phyloP scores from a whole-genome alignment of 2,113 vertebrate genomes.

The Leucosticte australis region DNA sequence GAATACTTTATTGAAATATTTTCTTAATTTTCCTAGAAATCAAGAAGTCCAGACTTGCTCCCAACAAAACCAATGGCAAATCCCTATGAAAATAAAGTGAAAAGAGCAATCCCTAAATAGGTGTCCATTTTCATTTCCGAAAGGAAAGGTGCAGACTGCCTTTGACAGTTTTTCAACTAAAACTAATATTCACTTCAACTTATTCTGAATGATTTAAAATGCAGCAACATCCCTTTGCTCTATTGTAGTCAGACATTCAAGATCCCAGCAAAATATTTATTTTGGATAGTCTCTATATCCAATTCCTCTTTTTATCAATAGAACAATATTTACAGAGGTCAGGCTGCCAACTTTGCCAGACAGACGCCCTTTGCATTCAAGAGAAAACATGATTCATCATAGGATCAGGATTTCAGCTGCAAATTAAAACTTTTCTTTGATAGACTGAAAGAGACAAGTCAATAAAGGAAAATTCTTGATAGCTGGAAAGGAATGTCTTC shows the following conservation, averaged over 20 bases:
- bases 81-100: background rate
- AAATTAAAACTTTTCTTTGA: conserved; percentile 39
- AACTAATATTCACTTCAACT: background rate
- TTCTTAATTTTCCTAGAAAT: background rate
- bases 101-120: background rate
- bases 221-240: conserved; percentile 9
- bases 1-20: background rate
- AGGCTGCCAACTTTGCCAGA: conserved; percentile 50
- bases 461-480: conserved; percentile 43
- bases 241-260: conserved; percentile 20
- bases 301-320: conserved; percentile 60
- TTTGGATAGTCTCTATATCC: conserved; percentile 24
- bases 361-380: conserved; percentile 22
- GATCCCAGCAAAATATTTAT: conserved; percentile 56
- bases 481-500: conserved; percentile 26
- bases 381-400: conserved; percentile 36
- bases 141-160: background rate
- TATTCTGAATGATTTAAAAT: conserved; percentile 24
- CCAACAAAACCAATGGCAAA: background rate
- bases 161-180: conserved; percentile 43
- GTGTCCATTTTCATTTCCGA: background rate
- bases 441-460: conserved; percentile 12
- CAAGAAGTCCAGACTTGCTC: background rate
- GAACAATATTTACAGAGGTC: conserved; percentile 44
- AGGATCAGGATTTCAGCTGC: conserved; percentile 18